Base-by-base conservation (phyloP, 2,113 vertebrate species). In the Epinephelus cyanopodus region DNA sequence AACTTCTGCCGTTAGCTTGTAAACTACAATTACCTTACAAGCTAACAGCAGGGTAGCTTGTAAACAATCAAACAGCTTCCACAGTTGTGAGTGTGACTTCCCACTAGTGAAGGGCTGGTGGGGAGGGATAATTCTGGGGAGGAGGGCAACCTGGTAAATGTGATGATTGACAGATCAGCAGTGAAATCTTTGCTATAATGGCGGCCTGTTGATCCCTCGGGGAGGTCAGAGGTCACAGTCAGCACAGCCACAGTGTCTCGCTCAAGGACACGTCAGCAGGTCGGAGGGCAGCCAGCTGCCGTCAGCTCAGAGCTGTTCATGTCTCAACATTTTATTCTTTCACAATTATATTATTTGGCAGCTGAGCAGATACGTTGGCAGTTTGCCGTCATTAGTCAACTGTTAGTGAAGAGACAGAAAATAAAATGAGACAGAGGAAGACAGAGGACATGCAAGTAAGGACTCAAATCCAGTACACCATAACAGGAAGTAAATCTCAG, bases 201-300 rank as follows among this genome's bases (percentile, higher is more conserved):
- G 14, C 54, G 6, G 61, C 29, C 29, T 14, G 42, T 21, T 18
- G 37, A 19, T 11, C 25, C 74, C 61, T 67, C 29, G 0, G 50
- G 71, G 53, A 11, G 80, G 60, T 79, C 58, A 79, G 13, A 83
- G 75, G 58, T 74, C 68, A 6, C 29, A 0, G 10, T 19, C 61
- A 19, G n/a, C n/a, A 3, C 11, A 33, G 39, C 39, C 29, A 14
- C 12, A 18, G 11, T 18, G 57, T 27, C 33, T 21, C 3, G 58
- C 81, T 78, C 57, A 48, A 27, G 74, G 74, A 61, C 63, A 50
- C 48, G 18, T 63, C 23, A 76, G 63, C 70, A 62, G 70, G 64
- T 60, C 61, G 2, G 17, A 53, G 62, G 62, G 19, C 66, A 4
- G 48, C 67, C 77, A 58, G 77, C 73, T 25, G 50, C 57, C 19